A percentile compares a stretch with the other conserved stretches of the same genome.
phyloP scores from a whole-genome alignment of 2,797 vertebrate species.

The Cetoscarus ocellatus region DNA sequence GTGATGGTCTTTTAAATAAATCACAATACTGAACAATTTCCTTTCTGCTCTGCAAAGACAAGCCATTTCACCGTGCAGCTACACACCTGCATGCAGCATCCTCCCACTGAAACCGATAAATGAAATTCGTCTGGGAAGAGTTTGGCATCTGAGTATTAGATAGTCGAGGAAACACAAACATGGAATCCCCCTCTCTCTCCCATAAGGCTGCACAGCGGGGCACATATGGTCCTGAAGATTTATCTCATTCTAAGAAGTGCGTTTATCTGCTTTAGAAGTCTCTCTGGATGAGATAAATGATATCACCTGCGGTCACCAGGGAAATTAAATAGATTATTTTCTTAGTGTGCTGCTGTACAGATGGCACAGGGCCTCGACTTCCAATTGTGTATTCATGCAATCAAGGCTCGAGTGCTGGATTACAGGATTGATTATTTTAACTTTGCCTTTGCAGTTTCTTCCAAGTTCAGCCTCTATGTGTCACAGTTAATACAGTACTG shows the following conservation, averaged over 20 bases:
- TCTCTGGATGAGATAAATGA: constrained; percentile 76
- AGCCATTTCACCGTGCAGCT: neutral
- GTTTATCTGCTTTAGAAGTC: constrained; percentile 76
- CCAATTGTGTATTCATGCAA: constrained; percentile 65
- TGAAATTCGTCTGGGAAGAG: constrained; percentile 30
- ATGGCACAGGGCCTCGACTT: constrained; percentile 63
- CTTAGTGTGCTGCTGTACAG: constrained; percentile 64
- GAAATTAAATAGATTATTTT: constrained; percentile 82
- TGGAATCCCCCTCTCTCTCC: constrained; percentile 26
- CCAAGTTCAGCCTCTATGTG: constrained; percentile 5
- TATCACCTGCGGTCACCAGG: constrained; percentile 74
- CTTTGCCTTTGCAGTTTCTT: constrained; percentile 14
- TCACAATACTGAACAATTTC: neutral
- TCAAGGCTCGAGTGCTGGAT: constrained; percentile 43
- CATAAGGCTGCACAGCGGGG: constrained; percentile 55
- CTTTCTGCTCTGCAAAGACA: neutral
- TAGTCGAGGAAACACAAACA: constrained; percentile 19
- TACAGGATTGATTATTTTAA: constrained; percentile 43
- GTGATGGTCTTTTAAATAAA: constrained; percentile 38
- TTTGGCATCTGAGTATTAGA: constrained; percentile 32
- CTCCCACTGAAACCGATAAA: constrained; percentile 35
- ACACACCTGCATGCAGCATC: constrained; percentile 1
- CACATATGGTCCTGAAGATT: constrained; percentile 70
- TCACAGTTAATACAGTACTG: constrained; percentile 7
- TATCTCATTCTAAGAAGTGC: constrained; percentile 72